Evolutionary conservation across 2,797 vertebrate genomes (phyloP).

Genomic region (Discoglossus pictus): DNA sequence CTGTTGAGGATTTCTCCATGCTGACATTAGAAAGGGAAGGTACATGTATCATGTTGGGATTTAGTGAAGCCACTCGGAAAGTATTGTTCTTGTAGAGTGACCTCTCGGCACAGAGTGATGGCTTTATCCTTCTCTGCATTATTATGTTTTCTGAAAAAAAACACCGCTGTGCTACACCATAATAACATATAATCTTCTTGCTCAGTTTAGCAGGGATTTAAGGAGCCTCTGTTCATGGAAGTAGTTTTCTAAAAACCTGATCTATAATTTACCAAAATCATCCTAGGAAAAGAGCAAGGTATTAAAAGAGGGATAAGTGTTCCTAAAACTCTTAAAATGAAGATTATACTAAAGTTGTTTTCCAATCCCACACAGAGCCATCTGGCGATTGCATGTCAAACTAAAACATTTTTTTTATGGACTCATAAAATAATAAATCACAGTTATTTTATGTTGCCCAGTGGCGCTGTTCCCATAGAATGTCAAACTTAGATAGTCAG

Average conservation of each 20-base stretch:
- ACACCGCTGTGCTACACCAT: slow-evolving; percentile 70
- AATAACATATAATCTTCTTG: slow-evolving; percentile 78
- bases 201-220: slow-evolving; percentile 75
- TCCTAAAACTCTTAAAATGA: slow-evolving; percentile 76
- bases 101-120: slow-evolving; percentile 66
- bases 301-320: slow-evolving; percentile 67
- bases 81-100: slow-evolving; percentile 65
- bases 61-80: slow-evolving; percentile 55
- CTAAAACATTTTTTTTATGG: slow-evolving; percentile 37
- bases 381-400: slow-evolving; percentile 67
- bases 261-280: slow-evolving; percentile 75
- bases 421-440: too few species aligned
- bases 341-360: slow-evolving; percentile 77
- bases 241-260: slow-evolving; percentile 69
- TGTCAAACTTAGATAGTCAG: too few species aligned
- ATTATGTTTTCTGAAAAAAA: slow-evolving; percentile 70
- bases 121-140: slow-evolving; percentile 70
- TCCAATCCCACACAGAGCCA: slow-evolving; percentile 67
- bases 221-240: slow-evolving; percentile 67
- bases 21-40: slow-evolving; percentile 45
- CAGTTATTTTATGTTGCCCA: too few species aligned
- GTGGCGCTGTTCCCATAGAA: too few species aligned
- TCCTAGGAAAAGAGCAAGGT: slow-evolving; percentile 71
- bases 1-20: slow-evolving; percentile 48
- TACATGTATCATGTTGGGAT: slow-evolving; percentile 53